Conservation (phyloP, 2,113 vertebrate species). For the Gambusia holbrooki region DNA sequence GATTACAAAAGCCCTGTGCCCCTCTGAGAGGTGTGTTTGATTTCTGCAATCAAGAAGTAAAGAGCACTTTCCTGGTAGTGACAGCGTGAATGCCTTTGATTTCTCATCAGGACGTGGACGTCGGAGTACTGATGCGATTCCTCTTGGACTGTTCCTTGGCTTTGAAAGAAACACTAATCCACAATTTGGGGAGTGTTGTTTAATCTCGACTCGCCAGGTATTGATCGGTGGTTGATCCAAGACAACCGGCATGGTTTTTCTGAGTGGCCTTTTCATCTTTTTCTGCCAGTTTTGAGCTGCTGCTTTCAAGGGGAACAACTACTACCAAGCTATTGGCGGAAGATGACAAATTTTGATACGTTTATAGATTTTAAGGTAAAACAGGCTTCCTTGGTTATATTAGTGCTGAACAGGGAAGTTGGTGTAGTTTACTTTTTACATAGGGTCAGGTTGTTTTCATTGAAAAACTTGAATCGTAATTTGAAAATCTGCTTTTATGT, state of each 20-base stretch:
- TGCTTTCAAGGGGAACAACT: not conserved
- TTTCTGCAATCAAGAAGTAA: constrained; percentile 26
- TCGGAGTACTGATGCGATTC: constrained; percentile 9
- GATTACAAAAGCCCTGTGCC: constrained; percentile 36
- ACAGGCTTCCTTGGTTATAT: not conserved
- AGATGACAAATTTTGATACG: not conserved
- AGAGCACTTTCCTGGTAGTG: constrained; percentile 5
- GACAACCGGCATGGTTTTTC: too few species aligned
- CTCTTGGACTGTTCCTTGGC: constrained; percentile 12
- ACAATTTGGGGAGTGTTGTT: not conserved
- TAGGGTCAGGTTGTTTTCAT: too few species aligned
- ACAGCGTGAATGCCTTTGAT: constrained; percentile 25
- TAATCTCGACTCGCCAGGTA: not conserved
- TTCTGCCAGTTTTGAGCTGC: not conserved
- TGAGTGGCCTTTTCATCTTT: not conserved
- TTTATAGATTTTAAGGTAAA: not conserved
- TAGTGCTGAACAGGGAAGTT: too few species aligned
- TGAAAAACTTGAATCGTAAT: too few species aligned
- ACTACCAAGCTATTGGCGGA: not conserved
- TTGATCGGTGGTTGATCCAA: not conserved
- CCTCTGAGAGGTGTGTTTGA: constrained; percentile 34
- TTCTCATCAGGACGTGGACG: not conserved
- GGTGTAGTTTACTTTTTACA: too few species aligned
- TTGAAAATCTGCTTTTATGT: too few species aligned
- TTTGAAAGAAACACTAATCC: constrained; percentile 9